These are phyloP conservation scores for Cairina moschata DNA, from an alignment of 2,113 vertebrate genomes.

Conservation along the genomic window DNA sequence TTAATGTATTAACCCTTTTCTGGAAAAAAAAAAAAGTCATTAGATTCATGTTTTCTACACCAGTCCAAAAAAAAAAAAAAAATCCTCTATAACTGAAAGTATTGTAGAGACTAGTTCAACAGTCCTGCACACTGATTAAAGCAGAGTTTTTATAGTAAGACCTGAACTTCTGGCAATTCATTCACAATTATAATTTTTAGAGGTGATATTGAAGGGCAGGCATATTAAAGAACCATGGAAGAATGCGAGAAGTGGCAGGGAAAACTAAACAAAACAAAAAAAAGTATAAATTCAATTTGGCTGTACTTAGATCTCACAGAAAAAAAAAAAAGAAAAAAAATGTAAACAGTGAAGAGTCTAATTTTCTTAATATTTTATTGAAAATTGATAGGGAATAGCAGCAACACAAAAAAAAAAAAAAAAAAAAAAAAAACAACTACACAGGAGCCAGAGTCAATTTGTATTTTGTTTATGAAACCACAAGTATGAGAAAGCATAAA, in stretches of 20 bases:
- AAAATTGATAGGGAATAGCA: background rate
- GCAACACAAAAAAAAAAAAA: background rate
- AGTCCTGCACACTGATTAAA: background rate
- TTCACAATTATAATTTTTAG: background rate
- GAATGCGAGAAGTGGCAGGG: background rate
- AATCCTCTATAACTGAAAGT: background rate
- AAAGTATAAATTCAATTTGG: background rate
- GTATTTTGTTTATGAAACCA: background rate
- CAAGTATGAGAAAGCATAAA: background rate
- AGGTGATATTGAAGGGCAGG: background rate
- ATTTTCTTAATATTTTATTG: background rate
- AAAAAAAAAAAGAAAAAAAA: background rate
- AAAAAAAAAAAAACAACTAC: background rate
- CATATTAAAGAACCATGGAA: background rate
- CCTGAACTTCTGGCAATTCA: fast-evolving
- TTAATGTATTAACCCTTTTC: background rate
- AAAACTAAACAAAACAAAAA: no score
- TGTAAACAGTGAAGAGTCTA: background rate
- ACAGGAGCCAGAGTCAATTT: background rate
- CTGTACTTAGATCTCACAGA: background rate
- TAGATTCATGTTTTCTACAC: background rate
- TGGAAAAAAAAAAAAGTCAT: background rate
- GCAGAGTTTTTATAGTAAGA: background rate
- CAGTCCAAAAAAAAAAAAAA: background rate
- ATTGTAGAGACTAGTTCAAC: background rate